Evolutionary conservation across 2,888 invertebrate species (phyloP), one percentile per base, ranked within the genome.

Genomic region (Mythimna albipuncta): DNA sequence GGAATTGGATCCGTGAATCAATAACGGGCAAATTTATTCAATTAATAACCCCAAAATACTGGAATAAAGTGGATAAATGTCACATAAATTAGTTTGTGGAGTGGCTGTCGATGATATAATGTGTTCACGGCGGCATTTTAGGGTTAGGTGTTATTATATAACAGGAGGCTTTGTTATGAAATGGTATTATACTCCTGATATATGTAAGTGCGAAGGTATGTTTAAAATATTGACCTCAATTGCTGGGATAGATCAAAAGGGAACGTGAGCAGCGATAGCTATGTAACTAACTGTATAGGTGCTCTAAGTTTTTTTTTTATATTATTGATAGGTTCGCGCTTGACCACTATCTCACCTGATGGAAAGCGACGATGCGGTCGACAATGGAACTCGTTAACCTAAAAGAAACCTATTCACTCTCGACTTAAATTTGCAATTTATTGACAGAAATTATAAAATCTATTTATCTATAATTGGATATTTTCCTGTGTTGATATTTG

Each of bases 11-110:
- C 77, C 70, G 65, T 71, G 74, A 86, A 86, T 89, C 87, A 86
- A 87, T 89, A 87, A 81, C 69, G 67, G 69, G 63, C 67, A 83
- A 88, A 87, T 86, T 87, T 86, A 86, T 88, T 84, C 85, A 88
- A 89, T 89, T 89, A 89, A 87, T 88, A 88, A 86, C 84, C 75
- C 72, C 72, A 67, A 78, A 83, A 79, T 66, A 79, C 69, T 78
- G 82, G 81, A 84, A 85, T 88, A 85, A 87, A 86, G 77, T 84
- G 86, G 87, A 86, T 88, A 88, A 89, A 87, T 84, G 88, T 88
- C 85, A 85, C 85, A 87, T 89, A 89, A 88, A 89, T 89, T 89
- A 87, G 85, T 87, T 85, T 75, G 83, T 72, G 81, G 85, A 81
- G 75, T 79, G 76, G 70, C 57, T 85, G 77, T 79, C 82, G 84